Percentiles rank a stretch among this genome's conserved stretches.
Evolutionary conservation across 2,797 vertebrate species (phyloP).

Genomic region (Malurus splendens): DNA sequence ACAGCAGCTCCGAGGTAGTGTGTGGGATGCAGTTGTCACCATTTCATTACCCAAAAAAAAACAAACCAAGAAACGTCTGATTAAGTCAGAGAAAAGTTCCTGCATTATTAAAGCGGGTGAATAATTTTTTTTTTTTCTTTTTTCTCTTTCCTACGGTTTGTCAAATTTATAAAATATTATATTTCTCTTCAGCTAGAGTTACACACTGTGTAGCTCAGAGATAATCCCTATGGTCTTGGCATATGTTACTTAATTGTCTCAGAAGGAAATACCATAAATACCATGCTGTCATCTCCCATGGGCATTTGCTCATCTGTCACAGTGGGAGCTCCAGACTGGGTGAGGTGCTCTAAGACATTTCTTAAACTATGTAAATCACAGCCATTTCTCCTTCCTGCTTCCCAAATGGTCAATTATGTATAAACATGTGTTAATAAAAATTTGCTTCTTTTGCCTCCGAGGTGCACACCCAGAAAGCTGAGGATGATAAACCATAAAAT

Average conservation of each 20-base stretch:
- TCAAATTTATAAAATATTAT: constrained; percentile 82
- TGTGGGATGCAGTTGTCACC: constrained; percentile 19
- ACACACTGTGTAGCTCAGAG: constrained; percentile 78
- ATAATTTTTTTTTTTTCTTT: constrained; percentile 60
- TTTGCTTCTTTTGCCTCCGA: constrained; percentile 71
- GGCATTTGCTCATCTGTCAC: constrained; percentile 82
- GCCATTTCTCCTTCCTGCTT: constrained; percentile 72
- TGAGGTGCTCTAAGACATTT: constrained; percentile 82
- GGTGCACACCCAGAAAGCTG: constrained; percentile 72
- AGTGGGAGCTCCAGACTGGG: constrained; percentile 78
- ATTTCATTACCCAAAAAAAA: constrained; percentile 12
- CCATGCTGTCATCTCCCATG: constrained; percentile 83
- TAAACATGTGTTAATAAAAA: constrained; percentile 81
- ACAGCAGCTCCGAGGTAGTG: not conserved
- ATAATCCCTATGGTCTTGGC: constrained; percentile 83
- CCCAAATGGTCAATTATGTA: constrained; percentile 77
- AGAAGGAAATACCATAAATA: constrained; percentile 82
- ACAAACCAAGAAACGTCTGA: constrained; percentile 38
- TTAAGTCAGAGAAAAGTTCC: constrained; percentile 57
- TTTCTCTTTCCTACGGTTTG: constrained; percentile 65
- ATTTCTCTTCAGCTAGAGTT: constrained; percentile 76
- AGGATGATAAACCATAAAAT: constrained; percentile 67
- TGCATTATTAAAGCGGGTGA: constrained; percentile 66
- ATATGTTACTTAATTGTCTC: constrained; percentile 88
- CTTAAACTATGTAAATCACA: constrained; percentile 78